Base-by-base conservation (phyloP, 1,140 invertebrate genomes). In the Drosophila leontia region DNA sequence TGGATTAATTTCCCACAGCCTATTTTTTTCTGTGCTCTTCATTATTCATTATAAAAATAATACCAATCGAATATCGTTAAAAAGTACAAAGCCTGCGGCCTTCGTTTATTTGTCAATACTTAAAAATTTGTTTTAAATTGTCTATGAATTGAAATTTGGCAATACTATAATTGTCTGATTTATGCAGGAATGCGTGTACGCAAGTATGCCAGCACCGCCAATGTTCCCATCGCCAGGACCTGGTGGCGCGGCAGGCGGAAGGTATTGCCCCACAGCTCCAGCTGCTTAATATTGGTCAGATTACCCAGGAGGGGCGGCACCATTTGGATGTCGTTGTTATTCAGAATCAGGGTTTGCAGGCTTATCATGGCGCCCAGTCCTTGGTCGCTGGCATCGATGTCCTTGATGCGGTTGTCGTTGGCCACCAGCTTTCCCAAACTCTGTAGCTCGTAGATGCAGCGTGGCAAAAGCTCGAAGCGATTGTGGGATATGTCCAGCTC, bases 221-320 rank as follows among this genome's bases (percentile, higher is more conserved):
- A 94, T 0, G 97, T 98, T 55, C 97, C 97, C 93, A 97, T 97
- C 19, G 95, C 94, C 9, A 98, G 92, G 68, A 97, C 95, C 13
- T 96, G 95, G 87, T 97, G 96, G 13, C 97, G 94, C 1, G 97
- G 97, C 91, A 97, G 96, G 60, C 97, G 95, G 92, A 98, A 98
- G 39, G 95, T 95, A 93, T 98, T 98, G 19, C 97, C 97, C 92
- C 95, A 95, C 48, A 98, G 91, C 74, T 95, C 94, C 57, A 98
- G 84, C 34, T 93, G 94, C 1, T 5, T 95, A 35, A 98, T 91
- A 80, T 97, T 95, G 45, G 93, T 95, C 69, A 97, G 94, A 84
- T 96, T 96, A 2, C 97, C 97, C 42, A 98, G 93, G 84, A 96
- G 94, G 1, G 97, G 97, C 41, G 97, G 97, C 39, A 98, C 95